Conservation (phyloP, 2,797 vertebrate genomes). For the Sebastes cheni region DNA sequence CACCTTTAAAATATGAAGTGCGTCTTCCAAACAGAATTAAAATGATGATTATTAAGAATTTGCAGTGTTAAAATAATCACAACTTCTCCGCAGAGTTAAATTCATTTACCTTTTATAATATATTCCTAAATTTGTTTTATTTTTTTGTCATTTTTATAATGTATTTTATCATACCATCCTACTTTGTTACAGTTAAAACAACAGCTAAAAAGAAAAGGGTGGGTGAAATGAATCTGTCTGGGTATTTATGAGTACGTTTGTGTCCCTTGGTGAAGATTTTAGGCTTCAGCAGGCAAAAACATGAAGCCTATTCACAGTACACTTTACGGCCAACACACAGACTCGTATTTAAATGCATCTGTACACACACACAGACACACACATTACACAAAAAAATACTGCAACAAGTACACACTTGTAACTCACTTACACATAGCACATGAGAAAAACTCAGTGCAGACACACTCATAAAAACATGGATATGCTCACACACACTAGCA, state of each 20-base stretch:
- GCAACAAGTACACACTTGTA: not conserved
- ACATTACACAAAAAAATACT: constrained; percentile 3
- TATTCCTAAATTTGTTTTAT: not conserved
- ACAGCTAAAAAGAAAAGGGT: not conserved
- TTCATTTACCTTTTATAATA: too few relatives aligned
- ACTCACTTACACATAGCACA: not conserved
- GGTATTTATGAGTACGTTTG: not conserved
- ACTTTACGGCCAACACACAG: constrained; percentile 27
- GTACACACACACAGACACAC: constrained; percentile 42
- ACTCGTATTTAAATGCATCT: constrained; percentile 6
- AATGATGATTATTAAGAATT: not conserved
- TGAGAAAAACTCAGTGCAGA: constrained; percentile 2
- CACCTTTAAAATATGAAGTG: not conserved
- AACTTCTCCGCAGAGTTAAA: not conserved
- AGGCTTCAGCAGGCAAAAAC: constrained; percentile 43
- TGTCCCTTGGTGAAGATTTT: constrained; percentile 61
- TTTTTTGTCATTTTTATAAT: not conserved
- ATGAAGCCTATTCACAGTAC: constrained; percentile 47
- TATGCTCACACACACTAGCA: not conserved
- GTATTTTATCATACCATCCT: not conserved
- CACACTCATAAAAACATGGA: constrained; percentile 31
- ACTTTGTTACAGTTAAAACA: not conserved
- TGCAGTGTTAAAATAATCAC: not conserved
- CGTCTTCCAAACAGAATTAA: not conserved
- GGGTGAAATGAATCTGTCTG: not conserved